These are phyloP conservation scores for Lepus timidus DNA, from an alignment of 2,113 vertebrate genomes.

Conservation along the genomic window DNA sequence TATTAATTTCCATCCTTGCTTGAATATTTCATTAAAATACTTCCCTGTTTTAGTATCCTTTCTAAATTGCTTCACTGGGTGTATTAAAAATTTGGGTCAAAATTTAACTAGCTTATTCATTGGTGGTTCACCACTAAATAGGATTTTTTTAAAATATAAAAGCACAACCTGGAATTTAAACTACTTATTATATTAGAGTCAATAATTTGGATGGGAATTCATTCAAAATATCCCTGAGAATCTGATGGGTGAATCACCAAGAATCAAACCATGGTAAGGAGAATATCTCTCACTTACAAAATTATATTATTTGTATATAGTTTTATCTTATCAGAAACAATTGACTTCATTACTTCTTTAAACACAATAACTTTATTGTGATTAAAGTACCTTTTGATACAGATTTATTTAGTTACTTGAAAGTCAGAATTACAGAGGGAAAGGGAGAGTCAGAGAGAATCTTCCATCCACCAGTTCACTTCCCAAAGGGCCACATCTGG, in stretches of 20 bases:
- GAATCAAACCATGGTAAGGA: not conserved
- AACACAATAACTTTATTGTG: not conserved
- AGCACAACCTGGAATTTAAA: slow-evolving; percentile 30
- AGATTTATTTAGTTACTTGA: too few relatives aligned
- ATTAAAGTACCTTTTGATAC: not conserved
- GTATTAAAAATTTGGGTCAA: slow-evolving; percentile 49
- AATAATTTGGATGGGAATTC: not conserved
- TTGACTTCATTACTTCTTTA: not conserved
- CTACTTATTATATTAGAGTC: not conserved
- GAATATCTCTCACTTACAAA: not conserved
- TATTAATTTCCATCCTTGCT: slow-evolving; percentile 66
- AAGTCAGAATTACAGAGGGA: too few relatives aligned
- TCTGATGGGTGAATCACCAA: not conserved
- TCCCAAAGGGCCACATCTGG: too few relatives aligned
- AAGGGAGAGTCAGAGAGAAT: too few relatives aligned
- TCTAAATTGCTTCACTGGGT: slow-evolving; percentile 64
- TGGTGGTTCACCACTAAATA: not conserved
- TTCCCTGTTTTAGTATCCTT: not conserved
- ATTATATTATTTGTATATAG: not conserved
- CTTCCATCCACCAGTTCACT: not conserved
- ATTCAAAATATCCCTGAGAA: slow-evolving; percentile 13
- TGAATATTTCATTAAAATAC: slow-evolving; percentile 58
- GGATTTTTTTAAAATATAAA: slow-evolving; percentile 42
- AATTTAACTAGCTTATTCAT: slow-evolving; percentile 60
- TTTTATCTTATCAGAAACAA: slow-evolving; percentile 15